Base-by-base conservation (phyloP, 2,797 vertebrate species). In the Pseudomugil gertrudae region DNA sequence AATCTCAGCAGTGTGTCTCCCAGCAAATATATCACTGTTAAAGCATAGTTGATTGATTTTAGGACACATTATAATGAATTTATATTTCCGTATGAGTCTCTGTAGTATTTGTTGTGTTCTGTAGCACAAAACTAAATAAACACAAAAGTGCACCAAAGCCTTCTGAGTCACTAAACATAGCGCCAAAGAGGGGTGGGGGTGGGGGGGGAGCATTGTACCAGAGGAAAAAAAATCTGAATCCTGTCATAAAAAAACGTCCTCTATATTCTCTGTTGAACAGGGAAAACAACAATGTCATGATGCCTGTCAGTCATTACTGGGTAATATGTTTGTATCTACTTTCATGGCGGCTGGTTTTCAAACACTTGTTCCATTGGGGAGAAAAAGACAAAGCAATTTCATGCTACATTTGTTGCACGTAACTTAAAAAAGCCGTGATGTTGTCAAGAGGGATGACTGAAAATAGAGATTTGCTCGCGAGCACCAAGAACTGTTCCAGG, bases 341-440 rank as follows among this genome's bases (percentile, higher is more conserved):
- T 87, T 89, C 85, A 91, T 58, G 61, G 79, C 63, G 68, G 43
- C 62, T 80, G 82, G 71, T 74, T 85, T 87, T 58, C 77, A 84
- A 87, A 87, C 73, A 80, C 72, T 80, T 81, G 74, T 78, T 85
- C 79, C 54, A 26, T 27, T 57, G 62, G 11, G 67, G 29, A 43
- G 8, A 1, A 76, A 57, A 68, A 69, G 56, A 79, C 72, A 78
- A 56, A 47, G 79, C 77, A 88, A 92, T 92, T 92, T 91, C 81
- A 93, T 87, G 90, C 84, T 88, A 89, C 92, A 90, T 90, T 89
- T 91, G 80, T 79, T 40, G 15, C 54, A 55, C 83, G 63, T 60
- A 82, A 76, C 79, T 83, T 79, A 55, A 72, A 33, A 79, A 77
- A 69, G 63, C 71, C 53, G 59, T 35, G 53, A 78, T 62, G 73